Evolutionary conservation across 2,797 vertebrate species (phyloP), one percentile per base, ranked within the genome.

Genomic region (Tamandua tetradactyla): DNA sequence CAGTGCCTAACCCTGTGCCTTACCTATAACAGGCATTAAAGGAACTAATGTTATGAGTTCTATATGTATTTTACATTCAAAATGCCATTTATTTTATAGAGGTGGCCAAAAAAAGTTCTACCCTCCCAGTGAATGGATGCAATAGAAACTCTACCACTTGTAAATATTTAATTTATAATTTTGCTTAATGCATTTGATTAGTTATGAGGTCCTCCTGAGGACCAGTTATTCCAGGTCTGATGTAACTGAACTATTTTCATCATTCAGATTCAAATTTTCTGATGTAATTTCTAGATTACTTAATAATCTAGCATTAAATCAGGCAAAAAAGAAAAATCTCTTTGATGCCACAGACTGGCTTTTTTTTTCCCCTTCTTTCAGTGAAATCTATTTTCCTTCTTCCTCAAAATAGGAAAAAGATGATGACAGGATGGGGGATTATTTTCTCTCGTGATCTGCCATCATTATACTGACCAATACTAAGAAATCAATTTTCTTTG

Each of bases 401-500:
- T 84, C 35, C 11, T 93, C 42, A 87, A 85, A 64, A 47, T 47
- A 42, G 49, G 14, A 72, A 11, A 90, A 83, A 91, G 40, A 83
- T 44, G 10, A 89, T 35, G 17, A 49, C 74, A n/a, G 17, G 71
- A 7, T 3, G 37, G 7, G 14, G 5, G 9, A 18, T 7, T 59
- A 25, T 22, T 59, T 59, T 72, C 84, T 44, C 32, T 12, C 32
- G 2, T 25, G 49, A 72, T 27, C 72, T 71, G 1, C 14, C 52
- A 22, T 52, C 44, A 82, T 10, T 44, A 9, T 15, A 23, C 40
- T 68, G 30, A 59, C 57, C 57, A 61, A 72, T 57, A 92, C 10
- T 11, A 80, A 80, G 8, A n/a, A 85, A 72, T 66, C 10, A 35
- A n/a, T 71, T 91, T 95, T 86, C 42, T 90, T 82, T 75, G 17